Conservation (phyloP, 1,140 invertebrate species). For the Holcopasites calliopsidis region DNA sequence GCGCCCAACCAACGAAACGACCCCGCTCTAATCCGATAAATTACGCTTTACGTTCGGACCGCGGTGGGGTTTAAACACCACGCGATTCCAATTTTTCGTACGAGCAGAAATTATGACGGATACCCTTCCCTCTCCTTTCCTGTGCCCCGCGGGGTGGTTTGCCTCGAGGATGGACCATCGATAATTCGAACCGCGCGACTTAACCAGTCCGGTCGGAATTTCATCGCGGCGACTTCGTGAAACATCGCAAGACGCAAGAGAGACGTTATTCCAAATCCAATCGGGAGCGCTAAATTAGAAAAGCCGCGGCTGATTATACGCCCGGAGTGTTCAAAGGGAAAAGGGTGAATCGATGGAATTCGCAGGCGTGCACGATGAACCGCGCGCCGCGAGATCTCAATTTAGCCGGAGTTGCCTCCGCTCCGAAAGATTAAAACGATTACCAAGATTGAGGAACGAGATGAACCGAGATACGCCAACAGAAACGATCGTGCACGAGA, state of each 20-base stretch:
- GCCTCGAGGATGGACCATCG: background rate
- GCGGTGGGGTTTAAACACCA: slow-evolving; percentile 21
- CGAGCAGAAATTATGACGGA: background rate
- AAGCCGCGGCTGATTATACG: background rate
- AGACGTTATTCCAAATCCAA: too few relatives aligned
- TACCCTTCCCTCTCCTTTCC: background rate
- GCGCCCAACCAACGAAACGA: slow-evolving; percentile 34
- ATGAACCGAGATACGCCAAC: slow-evolving; percentile 19
- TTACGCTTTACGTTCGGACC: slow-evolving; percentile 32
- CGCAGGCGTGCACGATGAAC: background rate
- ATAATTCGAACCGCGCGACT: slow-evolving; percentile 14
- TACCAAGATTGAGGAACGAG: slow-evolving; percentile 56
- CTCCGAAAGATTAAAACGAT: slow-evolving; percentile 59
- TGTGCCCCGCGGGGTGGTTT: background rate
- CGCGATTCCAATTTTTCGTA: slow-evolving; percentile 17
- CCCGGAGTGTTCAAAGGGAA: background rate
- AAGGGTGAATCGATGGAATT: slow-evolving; percentile 23
- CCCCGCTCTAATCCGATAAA: slow-evolving; percentile 43
- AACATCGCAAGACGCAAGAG: too few relatives aligned
- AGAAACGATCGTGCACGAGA: slow-evolving; percentile 36
- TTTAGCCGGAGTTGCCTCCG: slow-evolving; percentile 36
- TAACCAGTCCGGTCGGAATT: too few relatives aligned
- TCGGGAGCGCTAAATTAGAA: background rate
- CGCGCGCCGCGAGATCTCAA: slow-evolving; percentile 49
- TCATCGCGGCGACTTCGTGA: too few relatives aligned